A percentile compares a stretch with the other conserved stretches of the same genome.
Conservation (phyloP, 1,140 invertebrate genomes). For the Chironomus striatipennis region DNA sequence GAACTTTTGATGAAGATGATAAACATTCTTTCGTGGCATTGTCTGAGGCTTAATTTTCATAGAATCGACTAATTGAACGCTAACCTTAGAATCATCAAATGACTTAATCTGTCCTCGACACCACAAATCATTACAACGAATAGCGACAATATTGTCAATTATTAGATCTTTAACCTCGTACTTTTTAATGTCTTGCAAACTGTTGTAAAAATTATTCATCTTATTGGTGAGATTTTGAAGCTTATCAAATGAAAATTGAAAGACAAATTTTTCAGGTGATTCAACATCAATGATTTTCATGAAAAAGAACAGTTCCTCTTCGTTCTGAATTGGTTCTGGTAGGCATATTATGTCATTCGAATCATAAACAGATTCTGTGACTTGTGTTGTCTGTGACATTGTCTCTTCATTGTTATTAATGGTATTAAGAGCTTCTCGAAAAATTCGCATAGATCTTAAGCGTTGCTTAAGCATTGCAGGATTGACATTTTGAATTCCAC, state of each 20-base stretch:
- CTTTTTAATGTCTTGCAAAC: background rate
- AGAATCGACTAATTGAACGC: background rate
- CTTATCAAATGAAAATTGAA: background rate
- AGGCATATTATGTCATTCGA: background rate
- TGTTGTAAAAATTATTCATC: background rate
- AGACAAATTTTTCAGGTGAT: background rate
- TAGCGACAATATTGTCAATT: background rate
- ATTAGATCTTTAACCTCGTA: background rate
- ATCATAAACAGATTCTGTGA: background rate
- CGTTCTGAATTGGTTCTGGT: background rate
- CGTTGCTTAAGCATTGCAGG: no score
- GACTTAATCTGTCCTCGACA: background rate
- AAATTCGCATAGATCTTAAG: no score
- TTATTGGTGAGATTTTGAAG: background rate
- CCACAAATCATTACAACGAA: background rate
- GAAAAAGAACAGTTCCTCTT: background rate
- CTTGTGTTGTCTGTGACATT: background rate
- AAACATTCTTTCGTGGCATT: background rate
- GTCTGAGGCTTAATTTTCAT: background rate
- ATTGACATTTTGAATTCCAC: no score
- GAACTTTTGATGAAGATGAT: background rate
- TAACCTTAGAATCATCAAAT: background rate
- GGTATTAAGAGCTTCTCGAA: background rate
- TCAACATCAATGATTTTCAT: background rate
- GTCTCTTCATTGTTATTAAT: background rate